Evolutionary conservation across 2,888 invertebrate genomes (phyloP).

Genomic region (Caenorhabditis sp.): DNA sequence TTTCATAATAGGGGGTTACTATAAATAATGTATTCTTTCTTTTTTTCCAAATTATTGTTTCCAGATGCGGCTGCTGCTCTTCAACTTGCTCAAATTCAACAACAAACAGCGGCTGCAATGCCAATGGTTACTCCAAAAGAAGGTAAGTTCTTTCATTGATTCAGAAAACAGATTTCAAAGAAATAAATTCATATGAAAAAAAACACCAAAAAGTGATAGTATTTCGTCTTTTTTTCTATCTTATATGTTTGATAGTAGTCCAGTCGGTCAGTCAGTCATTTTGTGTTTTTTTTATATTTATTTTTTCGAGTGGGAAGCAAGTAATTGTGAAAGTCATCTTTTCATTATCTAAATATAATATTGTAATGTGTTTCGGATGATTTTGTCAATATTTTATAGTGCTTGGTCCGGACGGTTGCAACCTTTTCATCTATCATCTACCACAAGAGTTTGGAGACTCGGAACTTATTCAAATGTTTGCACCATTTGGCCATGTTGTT

Average conservation of each 20-base stretch:
- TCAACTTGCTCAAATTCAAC: slow-evolving; percentile 49
- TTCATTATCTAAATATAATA: background rate
- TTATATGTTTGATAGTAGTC: background rate
- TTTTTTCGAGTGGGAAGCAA: background rate
- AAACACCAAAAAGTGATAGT: too few relatives aligned
- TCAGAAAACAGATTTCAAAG: too few relatives aligned
- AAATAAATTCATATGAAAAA: background rate
- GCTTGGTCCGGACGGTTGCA: slow-evolving; percentile 96
- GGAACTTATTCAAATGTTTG: slow-evolving; percentile 99
- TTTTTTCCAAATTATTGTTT: slow-evolving; percentile 8
- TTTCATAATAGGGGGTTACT: too few relatives aligned
- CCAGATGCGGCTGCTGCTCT: slow-evolving; percentile 43
- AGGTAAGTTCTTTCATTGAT: slow-evolving; percentile 76
- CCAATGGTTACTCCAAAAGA: slow-evolving; percentile 80
- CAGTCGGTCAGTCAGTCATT: background rate
- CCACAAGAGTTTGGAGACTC: slow-evolving; percentile 99
- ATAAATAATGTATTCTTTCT: background rate
- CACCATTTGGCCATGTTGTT: slow-evolving; percentile 98
- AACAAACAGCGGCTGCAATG: slow-evolving; percentile 47
- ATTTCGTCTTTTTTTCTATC: background rate
- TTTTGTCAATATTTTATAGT: slow-evolving; percentile 34
- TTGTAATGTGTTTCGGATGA: background rate
- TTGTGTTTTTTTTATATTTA: background rate
- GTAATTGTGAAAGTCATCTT: background rate
- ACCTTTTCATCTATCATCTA: slow-evolving; percentile 99